Conservation (phyloP, 2,888 invertebrate species). For the Mesopsocus fuscifrons region DNA sequence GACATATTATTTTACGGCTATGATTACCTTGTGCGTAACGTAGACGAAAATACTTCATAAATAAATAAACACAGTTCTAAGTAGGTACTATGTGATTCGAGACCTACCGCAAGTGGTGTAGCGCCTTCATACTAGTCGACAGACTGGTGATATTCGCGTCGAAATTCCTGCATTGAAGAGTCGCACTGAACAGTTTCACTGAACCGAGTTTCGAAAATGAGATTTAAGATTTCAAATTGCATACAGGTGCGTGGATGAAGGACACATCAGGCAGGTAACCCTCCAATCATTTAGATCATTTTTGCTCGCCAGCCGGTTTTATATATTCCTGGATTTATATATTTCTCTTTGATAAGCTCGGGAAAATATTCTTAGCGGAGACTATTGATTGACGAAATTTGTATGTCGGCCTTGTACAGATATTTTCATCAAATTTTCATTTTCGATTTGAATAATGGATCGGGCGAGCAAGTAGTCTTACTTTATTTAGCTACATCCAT, state of each 20-base stretch:
- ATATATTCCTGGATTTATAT: not conserved
- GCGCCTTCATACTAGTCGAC: too few relatives aligned
- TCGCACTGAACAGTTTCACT: too few relatives aligned
- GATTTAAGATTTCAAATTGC: slow-evolving; percentile 10
- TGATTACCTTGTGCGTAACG: too few relatives aligned
- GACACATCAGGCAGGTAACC: not conserved
- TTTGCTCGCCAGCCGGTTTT: not conserved
- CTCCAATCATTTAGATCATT: not conserved
- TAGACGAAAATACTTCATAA: too few relatives aligned
- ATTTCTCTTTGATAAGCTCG: slow-evolving; percentile 9
- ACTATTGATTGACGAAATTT: slow-evolving; percentile 3
- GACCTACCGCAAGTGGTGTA: too few relatives aligned
- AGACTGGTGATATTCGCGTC: too few relatives aligned
- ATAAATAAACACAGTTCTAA: too few relatives aligned
- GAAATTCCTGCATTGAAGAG: too few relatives aligned
- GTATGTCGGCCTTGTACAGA: slow-evolving; percentile 1
- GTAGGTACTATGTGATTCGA: too few relatives aligned
- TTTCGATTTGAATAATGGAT: not conserved
- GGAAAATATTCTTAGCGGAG: slow-evolving; percentile 5
- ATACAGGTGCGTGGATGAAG: not conserved
- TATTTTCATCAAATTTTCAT: not conserved
- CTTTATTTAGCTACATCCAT: not conserved
- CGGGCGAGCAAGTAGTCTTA: not conserved
- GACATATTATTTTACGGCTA: too few relatives aligned
- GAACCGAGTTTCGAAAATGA: slow-evolving; percentile 5